These are phyloP conservation scores for Gryllus bimaculatus DNA, from an alignment of 1,140 invertebrate species.

Conservation along the genomic window DNA sequence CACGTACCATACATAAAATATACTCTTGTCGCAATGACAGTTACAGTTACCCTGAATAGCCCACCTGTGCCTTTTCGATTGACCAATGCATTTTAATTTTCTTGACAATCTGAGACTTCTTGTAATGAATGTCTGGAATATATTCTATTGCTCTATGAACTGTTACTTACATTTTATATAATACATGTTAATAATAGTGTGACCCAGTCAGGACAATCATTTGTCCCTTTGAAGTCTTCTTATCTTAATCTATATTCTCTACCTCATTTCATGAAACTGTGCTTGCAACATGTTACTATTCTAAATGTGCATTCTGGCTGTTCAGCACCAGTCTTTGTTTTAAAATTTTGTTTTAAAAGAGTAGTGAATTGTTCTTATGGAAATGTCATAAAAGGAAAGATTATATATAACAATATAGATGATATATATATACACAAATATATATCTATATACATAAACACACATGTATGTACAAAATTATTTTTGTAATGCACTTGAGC, in stretches of 20 bases:
- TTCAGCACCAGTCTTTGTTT: neutral
- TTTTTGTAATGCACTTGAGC: neutral
- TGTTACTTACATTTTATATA: conserved; percentile 2
- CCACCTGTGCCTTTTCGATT: neutral
- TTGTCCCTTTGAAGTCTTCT: neutral
- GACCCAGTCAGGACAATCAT: neutral
- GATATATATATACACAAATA: neutral
- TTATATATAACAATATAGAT: conserved; percentile 2
- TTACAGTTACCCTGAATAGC: neutral
- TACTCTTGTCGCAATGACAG: neutral
- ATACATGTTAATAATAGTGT: neutral
- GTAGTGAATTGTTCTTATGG: neutral
- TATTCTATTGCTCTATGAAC: neutral
- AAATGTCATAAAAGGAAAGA: neutral
- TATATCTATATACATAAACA: neutral
- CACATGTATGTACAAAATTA: neutral
- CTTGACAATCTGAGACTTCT: conserved; percentile 1
- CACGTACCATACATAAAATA: neutral
- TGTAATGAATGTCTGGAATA: neutral
- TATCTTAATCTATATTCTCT: conserved; percentile 2
- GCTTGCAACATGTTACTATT: neutral
- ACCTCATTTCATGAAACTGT: neutral
- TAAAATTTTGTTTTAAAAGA: neutral
- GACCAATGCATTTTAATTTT: neutral
- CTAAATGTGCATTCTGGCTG: neutral